Evolutionary conservation across 1,140 invertebrate genomes (phyloP).

Genomic region (Tribolium madens): DNA sequence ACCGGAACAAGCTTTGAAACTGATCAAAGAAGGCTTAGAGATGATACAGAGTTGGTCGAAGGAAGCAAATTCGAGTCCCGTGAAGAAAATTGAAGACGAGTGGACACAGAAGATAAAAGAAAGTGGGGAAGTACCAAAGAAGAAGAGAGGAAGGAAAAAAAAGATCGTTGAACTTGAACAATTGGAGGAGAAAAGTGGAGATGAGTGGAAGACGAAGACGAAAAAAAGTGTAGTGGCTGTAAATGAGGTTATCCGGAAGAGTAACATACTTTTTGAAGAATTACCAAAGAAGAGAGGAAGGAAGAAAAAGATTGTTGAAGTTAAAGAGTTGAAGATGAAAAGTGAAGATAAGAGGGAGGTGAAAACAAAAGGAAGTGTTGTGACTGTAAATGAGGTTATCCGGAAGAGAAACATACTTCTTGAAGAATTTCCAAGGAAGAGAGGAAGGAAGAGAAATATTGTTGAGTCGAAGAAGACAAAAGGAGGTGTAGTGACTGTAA

Average conservation of each 20-base stretch:
- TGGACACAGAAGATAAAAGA: no score
- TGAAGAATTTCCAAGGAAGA: background rate
- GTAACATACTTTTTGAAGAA: background rate
- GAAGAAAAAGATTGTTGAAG: background rate
- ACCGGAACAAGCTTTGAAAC: slow-evolving; percentile 1
- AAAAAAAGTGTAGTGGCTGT: background rate
- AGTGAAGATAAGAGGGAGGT: no score
- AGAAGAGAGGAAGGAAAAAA: background rate
- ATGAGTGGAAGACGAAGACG: no score
- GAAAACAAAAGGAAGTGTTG: no score
- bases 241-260: background rate
- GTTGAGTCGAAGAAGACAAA: no score
- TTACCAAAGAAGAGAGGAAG: background rate
- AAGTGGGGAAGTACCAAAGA: slow-evolving; percentile 1
- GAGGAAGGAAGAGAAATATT: background rate
- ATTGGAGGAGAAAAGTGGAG: no score
- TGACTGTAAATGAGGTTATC: no score
- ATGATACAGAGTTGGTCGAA: slow-evolving; percentile 13
- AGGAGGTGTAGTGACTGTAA: background rate
- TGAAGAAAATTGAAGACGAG: no score
- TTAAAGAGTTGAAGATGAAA: no score
- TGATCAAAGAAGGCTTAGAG: slow-evolving; percentile 9
- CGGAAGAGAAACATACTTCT: background rate
- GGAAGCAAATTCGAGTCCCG: background rate
- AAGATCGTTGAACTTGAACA: background rate